These are phyloP conservation scores for Ceratosolen solmsi DNA, from an alignment of 1,140 invertebrate genomes.

Conservation along the genomic window DNA sequence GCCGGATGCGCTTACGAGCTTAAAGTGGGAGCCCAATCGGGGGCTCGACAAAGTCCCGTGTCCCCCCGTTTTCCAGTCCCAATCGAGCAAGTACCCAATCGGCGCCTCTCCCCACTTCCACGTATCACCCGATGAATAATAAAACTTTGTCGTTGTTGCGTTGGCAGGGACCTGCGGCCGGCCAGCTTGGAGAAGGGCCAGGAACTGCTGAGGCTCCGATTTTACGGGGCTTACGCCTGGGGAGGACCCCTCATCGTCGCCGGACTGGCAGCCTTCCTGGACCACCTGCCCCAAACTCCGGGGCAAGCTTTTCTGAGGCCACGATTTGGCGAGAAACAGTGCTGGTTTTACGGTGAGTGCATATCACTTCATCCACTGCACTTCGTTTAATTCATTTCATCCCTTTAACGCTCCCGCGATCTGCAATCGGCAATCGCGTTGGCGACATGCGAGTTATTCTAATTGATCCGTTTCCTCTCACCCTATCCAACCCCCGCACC, in stretches of 20 bases:
- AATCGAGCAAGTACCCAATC: too few species aligned
- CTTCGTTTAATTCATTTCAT: too few species aligned
- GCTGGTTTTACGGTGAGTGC: slow-evolving; percentile 85
- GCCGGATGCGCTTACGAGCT: not conserved
- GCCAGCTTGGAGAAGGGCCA: slow-evolving; percentile 87
- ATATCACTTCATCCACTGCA: too few species aligned
- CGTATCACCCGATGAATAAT: slow-evolving; percentile 27
- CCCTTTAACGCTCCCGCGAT: too few species aligned
- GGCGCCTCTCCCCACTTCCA: too few species aligned
- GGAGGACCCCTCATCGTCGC: slow-evolving; percentile 83
- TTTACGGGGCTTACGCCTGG: slow-evolving; percentile 88
- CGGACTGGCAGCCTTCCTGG: slow-evolving; percentile 80
- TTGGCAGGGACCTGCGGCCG: slow-evolving; percentile 84
- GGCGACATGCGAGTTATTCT: too few species aligned
- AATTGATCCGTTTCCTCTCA: too few species aligned
- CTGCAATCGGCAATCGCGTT: too few species aligned
- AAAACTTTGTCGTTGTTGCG: slow-evolving; percentile 47
- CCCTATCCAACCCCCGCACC: too few species aligned
- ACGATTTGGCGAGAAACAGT: slow-evolving; percentile 81
- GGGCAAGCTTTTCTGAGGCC: slow-evolving; percentile 78
- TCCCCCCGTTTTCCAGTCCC: slow-evolving; percentile 4
- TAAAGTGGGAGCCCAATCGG: not conserved
- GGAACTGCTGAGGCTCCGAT: slow-evolving; percentile 81
- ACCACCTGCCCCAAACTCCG: slow-evolving; percentile 77
- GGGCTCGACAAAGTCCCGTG: too few species aligned